These are phyloP conservation scores for Aplodontia rufa DNA, from an alignment of 2,113 vertebrate species.

Conservation along the genomic window DNA sequence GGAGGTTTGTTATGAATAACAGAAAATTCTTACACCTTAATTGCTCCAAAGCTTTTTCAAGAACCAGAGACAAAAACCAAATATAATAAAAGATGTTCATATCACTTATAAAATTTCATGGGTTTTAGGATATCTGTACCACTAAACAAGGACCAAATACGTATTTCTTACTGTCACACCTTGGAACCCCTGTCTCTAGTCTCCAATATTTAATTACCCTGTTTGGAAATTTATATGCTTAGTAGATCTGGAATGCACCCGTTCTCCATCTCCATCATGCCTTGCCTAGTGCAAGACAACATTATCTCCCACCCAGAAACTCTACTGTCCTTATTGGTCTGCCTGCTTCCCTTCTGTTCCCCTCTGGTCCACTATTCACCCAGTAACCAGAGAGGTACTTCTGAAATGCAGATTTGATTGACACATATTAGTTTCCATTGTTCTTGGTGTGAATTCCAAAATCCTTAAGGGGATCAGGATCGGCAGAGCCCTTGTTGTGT, in stretches of 20 bases:
- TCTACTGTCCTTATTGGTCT: neutral
- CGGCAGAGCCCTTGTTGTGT: neutral
- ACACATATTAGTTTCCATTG: neutral
- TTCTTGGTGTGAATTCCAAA: neutral
- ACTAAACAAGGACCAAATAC: neutral
- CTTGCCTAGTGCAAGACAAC: neutral
- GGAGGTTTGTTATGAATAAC: neutral
- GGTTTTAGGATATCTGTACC: neutral
- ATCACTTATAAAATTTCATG: neutral
- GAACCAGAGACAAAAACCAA: neutral
- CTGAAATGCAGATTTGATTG: neutral
- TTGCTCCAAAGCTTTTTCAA: neutral
- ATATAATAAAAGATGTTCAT: neutral
- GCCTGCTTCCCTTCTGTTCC: neutral
- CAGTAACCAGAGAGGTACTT: neutral
- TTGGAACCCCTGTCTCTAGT: neutral
- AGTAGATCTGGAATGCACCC: neutral
- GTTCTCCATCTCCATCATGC: neutral
- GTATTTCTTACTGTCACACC: neutral
- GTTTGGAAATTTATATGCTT: neutral
- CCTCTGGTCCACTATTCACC: neutral
- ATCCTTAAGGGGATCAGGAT: neutral
- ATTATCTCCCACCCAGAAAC: neutral
- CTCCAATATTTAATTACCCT: neutral
- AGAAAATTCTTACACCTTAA: neutral